Base-by-base conservation (phyloP, 1,140 invertebrate genomes). In the Protaetia brevitarsis region DNA sequence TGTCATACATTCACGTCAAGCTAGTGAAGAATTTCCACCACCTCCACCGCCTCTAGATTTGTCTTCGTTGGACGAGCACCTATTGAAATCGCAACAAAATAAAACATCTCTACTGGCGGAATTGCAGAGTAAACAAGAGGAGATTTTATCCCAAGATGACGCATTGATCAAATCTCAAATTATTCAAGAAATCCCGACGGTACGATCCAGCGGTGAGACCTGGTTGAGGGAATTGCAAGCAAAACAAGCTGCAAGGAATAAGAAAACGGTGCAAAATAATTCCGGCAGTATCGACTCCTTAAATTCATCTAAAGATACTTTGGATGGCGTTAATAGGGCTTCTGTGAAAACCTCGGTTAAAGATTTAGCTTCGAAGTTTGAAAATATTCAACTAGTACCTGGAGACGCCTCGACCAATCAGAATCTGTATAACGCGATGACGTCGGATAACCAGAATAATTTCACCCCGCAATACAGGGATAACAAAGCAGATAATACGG, bases 21-120 rank as follows among this genome's bases (percentile, higher is more conserved):
- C 89, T 0, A 94, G 92, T 79, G 91, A 94, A 79, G 92, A 95
- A 70, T 95, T 95, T 71, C 92, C 92, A 30, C 92, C 92, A 16
- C 92, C 92, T 28, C 92, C 92, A 1, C 87, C 91, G 0, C 88
- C 89, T 2, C 81, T 91, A 41, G 88, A 91, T 66, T 79, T 88
- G 70, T 84, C 82, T 36, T 79, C 82, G 0, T 74, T 86, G 5
- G 82, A 82, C 71, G 82, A 86, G 64, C 78, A 87, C 71, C 65
- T 74, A 63, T 59, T 80, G 78, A 67, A 82, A 73, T 65, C 79
- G 31, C 67, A 71, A 29, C 71, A 76, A 34, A 77, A 80, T 64
- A 76, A 85, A 11, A 86, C 82, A 36, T 85, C 79, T 71, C 79
- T 93, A 37, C 74, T 93, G 31, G 84, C 86, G 2, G 89, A 93